These are phyloP conservation scores for Mythimna vitellina DNA, from an alignment of 2,888 invertebrate genomes.

Conservation along the genomic window DNA sequence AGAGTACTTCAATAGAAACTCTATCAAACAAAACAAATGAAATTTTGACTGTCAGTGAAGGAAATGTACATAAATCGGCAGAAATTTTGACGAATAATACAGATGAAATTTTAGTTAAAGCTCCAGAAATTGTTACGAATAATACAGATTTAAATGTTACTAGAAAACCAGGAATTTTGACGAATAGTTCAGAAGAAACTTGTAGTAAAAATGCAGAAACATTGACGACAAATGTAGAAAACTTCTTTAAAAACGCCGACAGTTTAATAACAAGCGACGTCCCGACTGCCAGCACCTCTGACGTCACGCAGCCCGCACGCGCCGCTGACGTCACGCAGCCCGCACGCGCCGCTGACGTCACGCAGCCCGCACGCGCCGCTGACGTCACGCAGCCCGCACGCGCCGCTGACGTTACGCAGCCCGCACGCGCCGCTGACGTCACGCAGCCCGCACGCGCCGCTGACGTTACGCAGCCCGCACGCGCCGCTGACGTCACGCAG, in stretches of 20 bases:
- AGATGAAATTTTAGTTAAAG: slow-evolving; percentile 2
- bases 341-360: background rate
- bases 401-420: background rate
- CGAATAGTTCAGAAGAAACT: slow-evolving; percentile 14
- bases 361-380: background rate
- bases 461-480: background rate
- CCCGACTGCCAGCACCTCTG: too few relatives aligned
- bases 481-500: background rate
- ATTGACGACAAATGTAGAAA: slow-evolving; percentile 27
- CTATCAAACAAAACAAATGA: slow-evolving; percentile 23
- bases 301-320: background rate
- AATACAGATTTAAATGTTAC: slow-evolving; percentile 9
- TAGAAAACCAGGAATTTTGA: slow-evolving; percentile 6
- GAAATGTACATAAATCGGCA: background rate
- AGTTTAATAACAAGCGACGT: slow-evolving; percentile 7
- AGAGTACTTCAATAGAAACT: slow-evolving; percentile 10
- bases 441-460: background rate
- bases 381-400: background rate
- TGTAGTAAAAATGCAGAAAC: slow-evolving; percentile 21
- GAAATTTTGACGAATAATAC: slow-evolving; percentile 4
- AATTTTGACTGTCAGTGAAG: slow-evolving; percentile 17
- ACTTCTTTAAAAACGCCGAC: slow-evolving; percentile 29
- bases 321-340: background rate
- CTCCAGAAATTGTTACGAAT: background rate
- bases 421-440: background rate